These are phyloP conservation scores for Tethya wilhelma DNA, from an alignment of 37 sponge, comb jelly and placozoan species.

Conservation along the genomic window DNA sequence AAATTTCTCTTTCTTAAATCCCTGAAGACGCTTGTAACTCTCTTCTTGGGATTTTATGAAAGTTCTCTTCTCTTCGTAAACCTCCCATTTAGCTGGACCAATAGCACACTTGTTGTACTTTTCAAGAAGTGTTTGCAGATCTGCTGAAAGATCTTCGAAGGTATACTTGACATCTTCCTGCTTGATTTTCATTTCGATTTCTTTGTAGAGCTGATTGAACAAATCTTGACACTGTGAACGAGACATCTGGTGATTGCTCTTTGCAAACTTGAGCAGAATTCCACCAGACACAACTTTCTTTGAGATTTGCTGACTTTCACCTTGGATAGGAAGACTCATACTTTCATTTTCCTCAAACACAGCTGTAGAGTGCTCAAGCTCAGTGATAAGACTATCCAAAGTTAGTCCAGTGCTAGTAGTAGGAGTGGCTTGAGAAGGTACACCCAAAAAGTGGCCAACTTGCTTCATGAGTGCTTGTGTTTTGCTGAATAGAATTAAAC, in stretches of 20 bases:
- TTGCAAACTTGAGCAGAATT: not conserved
- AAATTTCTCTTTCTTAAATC: slow-evolving; percentile 18
- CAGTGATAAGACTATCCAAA: not conserved
- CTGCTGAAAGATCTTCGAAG: slow-evolving; percentile 3
- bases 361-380: not conserved
- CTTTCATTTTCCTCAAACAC: not conserved
- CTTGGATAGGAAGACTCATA: not conserved
- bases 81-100: slow-evolving; percentile 55
- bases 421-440: not conserved
- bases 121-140: slow-evolving; percentile 1
- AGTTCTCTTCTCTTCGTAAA: slow-evolving; percentile 7
- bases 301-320: not conserved
- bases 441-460: slow-evolving; percentile 25
- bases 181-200: not conserved
- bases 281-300: slow-evolving; percentile 33
- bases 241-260: slow-evolving; percentile 9
- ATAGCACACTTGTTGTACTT: slow-evolving; percentile 14
- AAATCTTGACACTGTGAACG: not conserved
- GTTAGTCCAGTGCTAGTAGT: not conserved
- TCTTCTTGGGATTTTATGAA: not conserved
- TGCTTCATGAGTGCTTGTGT: not conserved
- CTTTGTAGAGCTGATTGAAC: slow-evolving; percentile 11
- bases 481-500: not conserved
- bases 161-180: not conserved
- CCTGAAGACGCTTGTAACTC: not conserved